Evolutionary conservation across 30 jellyfish, hydroid and myxozoan species (phyloP).

Genomic region (Pelagia noctiluca): DNA sequence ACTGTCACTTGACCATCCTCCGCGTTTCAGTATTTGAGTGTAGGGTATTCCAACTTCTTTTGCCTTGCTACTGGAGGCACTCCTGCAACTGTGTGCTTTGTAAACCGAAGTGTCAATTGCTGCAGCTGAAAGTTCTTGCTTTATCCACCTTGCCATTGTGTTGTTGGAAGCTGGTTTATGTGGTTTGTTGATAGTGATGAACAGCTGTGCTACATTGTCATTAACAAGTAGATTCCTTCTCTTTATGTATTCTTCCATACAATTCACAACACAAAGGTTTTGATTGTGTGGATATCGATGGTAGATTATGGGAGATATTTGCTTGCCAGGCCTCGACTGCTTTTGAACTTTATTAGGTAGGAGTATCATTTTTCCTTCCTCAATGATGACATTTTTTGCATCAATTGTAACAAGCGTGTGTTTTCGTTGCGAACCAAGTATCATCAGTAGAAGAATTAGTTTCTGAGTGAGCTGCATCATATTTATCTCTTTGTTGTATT

Average conservation of each 20-base stretch:
- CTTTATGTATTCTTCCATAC: not conserved
- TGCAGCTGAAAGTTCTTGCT: not conserved
- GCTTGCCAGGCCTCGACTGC: not conserved
- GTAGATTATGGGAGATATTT: not conserved
- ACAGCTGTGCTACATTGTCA: not conserved
- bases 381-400: not conserved
- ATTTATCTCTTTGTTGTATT: not conserved
- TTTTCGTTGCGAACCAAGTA: not conserved
- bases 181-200: not conserved
- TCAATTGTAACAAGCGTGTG: not conserved
- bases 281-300: not conserved
- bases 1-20: too few species aligned
- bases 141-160: not conserved
- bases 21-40: too few species aligned
- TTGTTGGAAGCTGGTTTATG: not conserved
- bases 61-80: not conserved
- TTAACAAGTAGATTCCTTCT: too few species aligned
- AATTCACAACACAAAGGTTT: not conserved
- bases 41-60: not conserved
- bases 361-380: not conserved
- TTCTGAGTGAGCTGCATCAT: not conserved
- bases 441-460: not conserved
- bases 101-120: not conserved
- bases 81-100: slow-evolving; percentile 8
- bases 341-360: not conserved